A percentile compares a stretch with the other conserved stretches of the same genome.
These are phyloP conservation scores for Chlorospingus flavigularis DNA, from an alignment of 2,797 vertebrate genomes.

Conservation along the genomic window DNA sequence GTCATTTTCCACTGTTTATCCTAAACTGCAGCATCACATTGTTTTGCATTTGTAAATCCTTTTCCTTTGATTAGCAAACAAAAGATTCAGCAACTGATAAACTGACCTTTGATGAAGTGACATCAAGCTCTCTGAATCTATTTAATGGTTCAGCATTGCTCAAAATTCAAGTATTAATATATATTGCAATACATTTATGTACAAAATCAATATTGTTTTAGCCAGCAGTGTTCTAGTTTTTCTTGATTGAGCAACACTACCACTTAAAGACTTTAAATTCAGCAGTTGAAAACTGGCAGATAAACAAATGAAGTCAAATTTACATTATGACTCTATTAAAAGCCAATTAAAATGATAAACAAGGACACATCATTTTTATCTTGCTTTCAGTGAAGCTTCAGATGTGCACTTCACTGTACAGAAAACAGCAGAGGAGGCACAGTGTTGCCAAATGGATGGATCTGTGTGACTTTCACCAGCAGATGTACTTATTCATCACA, in stretches of 20 bases:
- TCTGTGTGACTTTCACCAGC: constrained; percentile 42
- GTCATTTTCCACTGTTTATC: not conserved
- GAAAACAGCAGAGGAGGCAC: constrained; percentile 13
- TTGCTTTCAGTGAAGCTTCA: constrained; percentile 19
- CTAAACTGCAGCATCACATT: not conserved
- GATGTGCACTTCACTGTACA: constrained; percentile 37
- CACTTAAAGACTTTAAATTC: constrained; percentile 19
- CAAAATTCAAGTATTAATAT: not conserved
- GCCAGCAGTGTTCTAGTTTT: not conserved
- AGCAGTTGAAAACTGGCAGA: not conserved
- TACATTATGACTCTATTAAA: constrained; percentile 9
- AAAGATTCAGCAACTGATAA: not conserved
- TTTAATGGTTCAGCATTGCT: not conserved
- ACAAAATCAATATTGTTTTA: not conserved
- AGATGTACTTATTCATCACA: constrained; percentile 61
- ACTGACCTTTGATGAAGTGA: not conserved
- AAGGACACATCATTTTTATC: not conserved
- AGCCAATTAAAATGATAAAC: constrained; percentile 56
- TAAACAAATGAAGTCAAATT: constrained; percentile 29
- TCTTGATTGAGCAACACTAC: not conserved
- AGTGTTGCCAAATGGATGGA: constrained; percentile 37
- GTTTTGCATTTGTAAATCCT: not conserved
- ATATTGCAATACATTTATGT: not conserved
- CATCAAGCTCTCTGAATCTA: not conserved
- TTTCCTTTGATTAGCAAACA: not conserved